Evolutionary conservation across 2,113 vertebrate genomes (phyloP), one percentile per base, ranked within the genome.

Genomic region (Apus apus): DNA sequence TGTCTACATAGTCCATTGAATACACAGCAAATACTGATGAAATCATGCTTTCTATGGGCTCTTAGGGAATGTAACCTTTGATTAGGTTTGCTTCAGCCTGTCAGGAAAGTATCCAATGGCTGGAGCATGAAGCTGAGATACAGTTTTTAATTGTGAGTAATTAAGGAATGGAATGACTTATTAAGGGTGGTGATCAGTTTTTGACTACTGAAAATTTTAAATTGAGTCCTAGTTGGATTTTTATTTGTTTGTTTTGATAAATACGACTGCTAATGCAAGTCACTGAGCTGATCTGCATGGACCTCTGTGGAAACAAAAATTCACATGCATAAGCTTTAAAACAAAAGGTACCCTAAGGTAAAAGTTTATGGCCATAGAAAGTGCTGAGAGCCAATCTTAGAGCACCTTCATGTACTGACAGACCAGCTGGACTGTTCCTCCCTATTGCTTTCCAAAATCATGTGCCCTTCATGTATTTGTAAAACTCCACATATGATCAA

Each of bases 91-190:
- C 76, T 71, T 93, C 87, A 60, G 18, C 45, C 57, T 85, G 65
- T 71, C 65, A 78, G 65, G 45, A 13, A 89, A 85, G 5, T 25
- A 58, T 46, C 34, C 78, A 77, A 74, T 71, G 53, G 45, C 61
- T 88, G 56, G n/a, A 77, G n/a, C 38, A 58, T 77, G 34, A 60
- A 90, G 36, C 22, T 70, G 40, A 83, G 64, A 43, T 8, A 79
- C 15, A 46, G 38, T 32, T 45, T 83, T 88, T 54, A 90, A 61
- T 43, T 93, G 19, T 70, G 50, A 70, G 14, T 73, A 79, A 76
- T 61, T 88, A 91, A 85, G 62, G 79, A 90, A 77, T 43, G 12
- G 71, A 93, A 90, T 70, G 82, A 62, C 30, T 87, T 91, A 85
- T 40, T 40, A 85, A 94, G n/a, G 6, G 3, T 53, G 40, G 8